phyloP scores from a whole-genome alignment of 2,113 vertebrate genomes.

The Phrynosoma platyrhinos region DNA sequence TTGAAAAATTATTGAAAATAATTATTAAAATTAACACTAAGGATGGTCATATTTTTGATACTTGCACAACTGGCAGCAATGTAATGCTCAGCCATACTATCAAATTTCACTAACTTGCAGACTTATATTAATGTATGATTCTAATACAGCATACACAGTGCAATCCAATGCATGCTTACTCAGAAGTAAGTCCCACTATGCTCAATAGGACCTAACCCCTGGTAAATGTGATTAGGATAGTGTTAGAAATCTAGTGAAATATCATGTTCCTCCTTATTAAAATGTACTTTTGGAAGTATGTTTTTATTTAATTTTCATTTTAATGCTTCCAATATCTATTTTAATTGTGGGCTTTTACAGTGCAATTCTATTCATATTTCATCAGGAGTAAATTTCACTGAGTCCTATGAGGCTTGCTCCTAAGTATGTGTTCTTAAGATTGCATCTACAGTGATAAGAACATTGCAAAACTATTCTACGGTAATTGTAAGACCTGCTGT shows the following conservation, averaged over 20 bases:
- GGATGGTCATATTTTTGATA: conserved; percentile 64
- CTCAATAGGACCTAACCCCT: neutral
- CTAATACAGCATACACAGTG: conserved; percentile 34
- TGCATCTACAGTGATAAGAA: conserved; percentile 43
- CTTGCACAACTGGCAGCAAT: conserved; percentile 59
- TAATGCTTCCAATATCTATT: conserved; percentile 46
- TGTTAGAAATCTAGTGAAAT: conserved; percentile 37
- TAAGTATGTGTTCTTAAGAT: neutral
- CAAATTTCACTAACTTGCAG: conserved; percentile 38
- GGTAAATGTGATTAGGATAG: neutral
- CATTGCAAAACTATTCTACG: conserved; percentile 16
- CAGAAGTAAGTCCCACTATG: neutral
- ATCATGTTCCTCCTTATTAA: conserved; percentile 48
- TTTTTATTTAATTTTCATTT: conserved; percentile 24
- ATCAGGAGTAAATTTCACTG: neutral
- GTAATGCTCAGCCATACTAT: conserved; percentile 46
- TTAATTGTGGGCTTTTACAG: conserved; percentile 17
- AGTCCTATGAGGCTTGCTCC: neutral
- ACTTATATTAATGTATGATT: conserved; percentile 54
- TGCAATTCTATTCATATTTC: neutral
- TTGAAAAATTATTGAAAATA: conserved; percentile 65
- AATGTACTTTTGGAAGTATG: conserved; percentile 52
- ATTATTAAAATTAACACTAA: conserved; percentile 58
- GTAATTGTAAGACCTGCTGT: neutral
- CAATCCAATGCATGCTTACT: neutral